Evolutionary conservation across 2,797 vertebrate species (phyloP), one percentile per base, ranked within the genome.

Genomic region (Cryptoblepharus egeriae): DNA sequence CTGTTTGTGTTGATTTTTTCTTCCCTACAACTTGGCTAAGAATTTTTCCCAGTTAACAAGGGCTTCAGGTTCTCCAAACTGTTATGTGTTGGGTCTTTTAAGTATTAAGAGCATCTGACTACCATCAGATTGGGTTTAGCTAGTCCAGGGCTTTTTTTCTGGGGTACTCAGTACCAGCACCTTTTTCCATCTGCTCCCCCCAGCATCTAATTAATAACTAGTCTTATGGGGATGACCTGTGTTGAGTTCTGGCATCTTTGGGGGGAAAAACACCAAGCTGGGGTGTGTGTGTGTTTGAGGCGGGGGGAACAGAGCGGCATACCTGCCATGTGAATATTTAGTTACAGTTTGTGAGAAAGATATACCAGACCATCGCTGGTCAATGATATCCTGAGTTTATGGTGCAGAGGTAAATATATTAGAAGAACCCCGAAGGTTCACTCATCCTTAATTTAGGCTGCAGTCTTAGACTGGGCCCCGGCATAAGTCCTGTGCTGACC

Each of bases 61-160:
- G 45, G 32, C 60, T 42, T 24, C 49, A 39, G 15, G 18, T 37
- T 24, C 76, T 83, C 70, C 24, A 85, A 69, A 78, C 63, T 73
- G 32, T 3, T 42, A 28, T 1, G 7, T n/a, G 18, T 52, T 72
- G 37, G 16, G 4, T 24, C 57, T 58, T n/a, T 58, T 58, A 58
- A 58, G 7, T 58, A 24, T 24, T 58, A 77, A 3, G 5, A 5
- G 18, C 13, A 1, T 7, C 37, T 49, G 18, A 67, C 8, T 37
- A 37, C 49, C 28, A 24, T 60, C 26, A 57, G 58, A 55, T 75
- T 80, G 71, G 57, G 28, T 22, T 55, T 24, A 22, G 20, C 28
- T 7, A 5, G 1, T 18, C 32, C n/a, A n/a, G n/a, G n/a, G n/a
- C n/a, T n/a, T n/a, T n/a, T n/a, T n/a, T n/a, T n/a, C n/a, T n/a